A percentile compares a stretch with the other conserved stretches of the same genome.
These are phyloP conservation scores for Lepidotrigona ventralis DNA, from an alignment of 1,140 invertebrate genomes.

Conservation along the genomic window DNA sequence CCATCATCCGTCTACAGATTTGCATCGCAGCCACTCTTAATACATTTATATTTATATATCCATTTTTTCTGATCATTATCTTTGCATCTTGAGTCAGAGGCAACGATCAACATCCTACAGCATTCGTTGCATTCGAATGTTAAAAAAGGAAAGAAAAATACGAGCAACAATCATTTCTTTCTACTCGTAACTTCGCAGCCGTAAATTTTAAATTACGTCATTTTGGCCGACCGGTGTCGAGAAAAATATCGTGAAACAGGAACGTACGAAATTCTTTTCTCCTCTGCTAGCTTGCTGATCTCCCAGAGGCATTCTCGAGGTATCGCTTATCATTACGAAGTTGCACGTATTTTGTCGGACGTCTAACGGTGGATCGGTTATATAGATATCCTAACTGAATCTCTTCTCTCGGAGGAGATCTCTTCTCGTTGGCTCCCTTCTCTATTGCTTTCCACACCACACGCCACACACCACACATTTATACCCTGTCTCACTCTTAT, in stretches of 20 bases:
- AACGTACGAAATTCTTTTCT: not conserved
- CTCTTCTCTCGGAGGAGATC: conserved; percentile 68
- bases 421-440: conserved; percentile 49
- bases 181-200: too few species aligned
- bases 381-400: conserved; percentile 77
- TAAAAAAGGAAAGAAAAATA: too few species aligned
- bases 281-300: not conserved
- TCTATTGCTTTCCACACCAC: not conserved
- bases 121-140: not conserved
- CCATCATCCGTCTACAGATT: too few species aligned
- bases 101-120: not conserved
- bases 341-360: conserved; percentile 70
- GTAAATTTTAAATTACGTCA: not conserved
- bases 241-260: not conserved
- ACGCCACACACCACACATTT: not conserved
- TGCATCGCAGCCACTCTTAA: not conserved
- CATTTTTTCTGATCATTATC: conserved; percentile 1
- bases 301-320: conserved; percentile 53
- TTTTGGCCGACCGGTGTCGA: not conserved
- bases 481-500: conserved; percentile 15
- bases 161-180: too few species aligned
- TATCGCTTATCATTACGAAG: conserved; percentile 71
- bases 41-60: not conserved
- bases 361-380: conserved; percentile 67
- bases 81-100: not conserved